Evolutionary conservation across 2,888 invertebrate genomes (phyloP), one percentile per base, ranked within the genome.

Genomic region (Nineta flava): DNA sequence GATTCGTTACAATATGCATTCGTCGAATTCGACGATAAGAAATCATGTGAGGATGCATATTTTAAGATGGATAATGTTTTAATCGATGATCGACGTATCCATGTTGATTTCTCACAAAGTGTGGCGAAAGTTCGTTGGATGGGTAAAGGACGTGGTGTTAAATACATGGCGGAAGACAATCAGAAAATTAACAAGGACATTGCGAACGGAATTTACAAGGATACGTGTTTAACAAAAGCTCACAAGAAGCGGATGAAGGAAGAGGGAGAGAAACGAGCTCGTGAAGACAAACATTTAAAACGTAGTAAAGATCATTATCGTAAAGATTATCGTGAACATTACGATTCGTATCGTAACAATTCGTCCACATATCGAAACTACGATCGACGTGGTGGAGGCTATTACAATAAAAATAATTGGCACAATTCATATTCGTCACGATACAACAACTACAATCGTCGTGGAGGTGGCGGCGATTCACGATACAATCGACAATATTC

Each of bases 31-130:
- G 87, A 85, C 53, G 84, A 93, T 48, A 79, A 81, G 55, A 87
- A 88, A 60, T 77, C 90, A 1, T 99, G 99, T 69, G 99, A 99
- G 70, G 87, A 88, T 58, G 99, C 99, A 1, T 99, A 91, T 67
- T 95, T 99, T 61, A 99, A 99, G 73, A 99, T 99, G 99, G 97
- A 97, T 65, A 99, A 99, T 72, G 97, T 99, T 0, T 71, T 99
- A 6, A 99, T 99, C 59, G 99, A 99, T 69, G 99, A 99, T 64
- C 74, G 99, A 21, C 75, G 99, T 55, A 99, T 99, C 60, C 99
- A 99, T 70, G 99, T 99, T 1, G 99, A 99, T 68, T 99, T 99
- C 71, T 96, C 95, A 55, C 99, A 99, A 65, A 96, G 96, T 46
- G 97, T 99, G 0, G 83, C 97, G 2, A 96, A 95, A 68, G 78